Conservation (phyloP, 2,888 invertebrate species). For the Sinohyriopsis cumingii region DNA sequence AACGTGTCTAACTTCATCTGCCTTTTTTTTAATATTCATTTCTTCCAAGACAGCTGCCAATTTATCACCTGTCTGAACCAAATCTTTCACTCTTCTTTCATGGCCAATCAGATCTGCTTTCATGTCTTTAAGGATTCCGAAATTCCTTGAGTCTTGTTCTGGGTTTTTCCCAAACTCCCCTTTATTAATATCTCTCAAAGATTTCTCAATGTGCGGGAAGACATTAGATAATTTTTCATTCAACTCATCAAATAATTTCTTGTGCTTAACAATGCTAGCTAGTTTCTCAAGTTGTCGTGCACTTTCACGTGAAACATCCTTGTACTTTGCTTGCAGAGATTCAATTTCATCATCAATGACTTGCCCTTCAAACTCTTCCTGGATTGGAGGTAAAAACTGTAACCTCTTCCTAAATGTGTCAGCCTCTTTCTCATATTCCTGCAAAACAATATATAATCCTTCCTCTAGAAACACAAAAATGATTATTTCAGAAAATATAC, state of each 20-base stretch:
- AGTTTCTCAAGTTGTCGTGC: conserved; percentile 58
- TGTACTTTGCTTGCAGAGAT: conserved; percentile 60
- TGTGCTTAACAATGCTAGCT: conserved; percentile 53
- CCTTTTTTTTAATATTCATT: conserved; percentile 52
- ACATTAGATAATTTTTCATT: conserved; percentile 52
- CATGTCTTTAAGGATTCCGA: conserved; percentile 55
- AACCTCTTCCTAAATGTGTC: conserved; percentile 60
- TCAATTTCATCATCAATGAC: conserved; percentile 63
- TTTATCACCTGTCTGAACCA: conserved; percentile 80
- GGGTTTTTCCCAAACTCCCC: conserved; percentile 51
- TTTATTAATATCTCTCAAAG: conserved; percentile 48
- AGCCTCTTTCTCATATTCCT: conserved; percentile 64
- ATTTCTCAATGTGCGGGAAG: conserved; percentile 58
- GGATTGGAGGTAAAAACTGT: conserved; percentile 61
- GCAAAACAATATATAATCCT: conserved; percentile 5
- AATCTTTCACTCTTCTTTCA: conserved; percentile 62
- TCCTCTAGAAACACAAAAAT: not conserved
- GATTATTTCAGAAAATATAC: too few species aligned
- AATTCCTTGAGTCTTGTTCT: conserved; percentile 46
- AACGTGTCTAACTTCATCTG: conserved; percentile 45
- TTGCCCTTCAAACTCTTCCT: conserved; percentile 54
- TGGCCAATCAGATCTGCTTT: conserved; percentile 66
- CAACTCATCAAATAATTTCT: conserved; percentile 59
- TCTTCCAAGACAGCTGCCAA: conserved; percentile 89
- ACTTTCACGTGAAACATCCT: conserved; percentile 60